Conservation (phyloP, 2,888 invertebrate genomes). For the Melanostoma mellinum region DNA sequence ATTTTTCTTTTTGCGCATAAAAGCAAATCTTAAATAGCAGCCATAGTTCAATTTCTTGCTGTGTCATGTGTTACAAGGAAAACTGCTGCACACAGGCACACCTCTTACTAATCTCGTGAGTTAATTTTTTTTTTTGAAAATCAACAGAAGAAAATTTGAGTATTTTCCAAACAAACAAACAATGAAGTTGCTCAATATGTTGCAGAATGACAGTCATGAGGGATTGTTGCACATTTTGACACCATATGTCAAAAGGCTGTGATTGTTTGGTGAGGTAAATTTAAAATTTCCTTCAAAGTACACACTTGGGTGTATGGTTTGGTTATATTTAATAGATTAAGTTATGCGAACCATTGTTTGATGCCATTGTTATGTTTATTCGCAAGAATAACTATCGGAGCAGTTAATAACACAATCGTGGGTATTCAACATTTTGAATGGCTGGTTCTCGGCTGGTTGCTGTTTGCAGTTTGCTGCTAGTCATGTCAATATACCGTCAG, state of each 20-base stretch:
- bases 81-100: slow-evolving; percentile 16
- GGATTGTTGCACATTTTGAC: slow-evolving; percentile 42
- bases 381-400: slow-evolving; percentile 13
- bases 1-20: neutral
- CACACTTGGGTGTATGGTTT: slow-evolving; percentile 6
- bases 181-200: slow-evolving; percentile 40
- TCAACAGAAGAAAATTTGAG: neutral
- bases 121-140: neutral
- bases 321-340: slow-evolving; percentile 2
- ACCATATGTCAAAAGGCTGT: slow-evolving; percentile 21
- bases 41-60: neutral
- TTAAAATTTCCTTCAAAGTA: neutral
- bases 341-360: slow-evolving; percentile 34
- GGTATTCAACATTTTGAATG: slow-evolving; percentile 6
- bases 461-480: neutral
- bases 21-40: too few species aligned
- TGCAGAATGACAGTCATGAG: slow-evolving; percentile 23
- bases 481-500: slow-evolving; percentile 6
- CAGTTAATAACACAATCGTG: slow-evolving; percentile 17
- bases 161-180: slow-evolving; percentile 1
- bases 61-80: slow-evolving; percentile 46
- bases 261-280: neutral
- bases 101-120: too few species aligned
- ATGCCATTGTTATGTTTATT: slow-evolving; percentile 18
- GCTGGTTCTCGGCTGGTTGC: neutral